These are phyloP conservation scores for Caenorhabditis panamensis DNA, from an alignment of 2,888 invertebrate genomes.

Conservation along the genomic window DNA sequence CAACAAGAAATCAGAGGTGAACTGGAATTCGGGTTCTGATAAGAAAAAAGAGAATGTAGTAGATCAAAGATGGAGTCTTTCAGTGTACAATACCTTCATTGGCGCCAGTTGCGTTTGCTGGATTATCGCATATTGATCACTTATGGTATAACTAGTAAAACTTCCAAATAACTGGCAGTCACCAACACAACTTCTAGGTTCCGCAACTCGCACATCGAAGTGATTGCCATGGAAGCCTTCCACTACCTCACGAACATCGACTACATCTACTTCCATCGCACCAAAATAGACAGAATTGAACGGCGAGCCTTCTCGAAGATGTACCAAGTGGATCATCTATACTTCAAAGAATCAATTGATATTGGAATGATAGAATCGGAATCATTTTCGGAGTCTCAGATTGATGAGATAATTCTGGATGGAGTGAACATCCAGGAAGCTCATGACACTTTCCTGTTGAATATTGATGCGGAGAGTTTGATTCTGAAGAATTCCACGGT, in stretches of 20 bases:
- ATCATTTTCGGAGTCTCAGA: slow-evolving; percentile 44
- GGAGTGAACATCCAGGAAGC: slow-evolving; percentile 16
- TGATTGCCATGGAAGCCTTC: slow-evolving; percentile 72
- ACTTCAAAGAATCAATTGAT: slow-evolving; percentile 54
- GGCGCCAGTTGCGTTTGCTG: slow-evolving; percentile 58
- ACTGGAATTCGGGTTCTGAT: background rate
- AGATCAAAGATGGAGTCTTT: background rate
- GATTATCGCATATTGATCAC: slow-evolving; percentile 64
- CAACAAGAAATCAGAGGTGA: background rate
- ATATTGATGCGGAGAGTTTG: slow-evolving; percentile 24
- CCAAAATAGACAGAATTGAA: slow-evolving; percentile 58
- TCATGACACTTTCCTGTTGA: slow-evolving; percentile 41
- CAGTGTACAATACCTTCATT: slow-evolving; percentile 41
- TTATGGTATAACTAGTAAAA: slow-evolving; percentile 51
- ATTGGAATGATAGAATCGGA: slow-evolving; percentile 46
- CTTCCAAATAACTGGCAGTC: too few relatives aligned
- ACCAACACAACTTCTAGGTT: slow-evolving; percentile 69
- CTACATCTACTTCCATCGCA: slow-evolving; percentile 76
- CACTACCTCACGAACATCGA: slow-evolving; percentile 70
- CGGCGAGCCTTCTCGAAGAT: slow-evolving; percentile 62
- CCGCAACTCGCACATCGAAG: slow-evolving; percentile 71
- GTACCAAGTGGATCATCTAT: slow-evolving; percentile 60
- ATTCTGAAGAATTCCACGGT: slow-evolving; percentile 37
- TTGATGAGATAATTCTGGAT: slow-evolving; percentile 54
- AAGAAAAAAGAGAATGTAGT: background rate